Base-by-base conservation (phyloP, 2,888 invertebrate species). In the Drosophila antonietae region DNA sequence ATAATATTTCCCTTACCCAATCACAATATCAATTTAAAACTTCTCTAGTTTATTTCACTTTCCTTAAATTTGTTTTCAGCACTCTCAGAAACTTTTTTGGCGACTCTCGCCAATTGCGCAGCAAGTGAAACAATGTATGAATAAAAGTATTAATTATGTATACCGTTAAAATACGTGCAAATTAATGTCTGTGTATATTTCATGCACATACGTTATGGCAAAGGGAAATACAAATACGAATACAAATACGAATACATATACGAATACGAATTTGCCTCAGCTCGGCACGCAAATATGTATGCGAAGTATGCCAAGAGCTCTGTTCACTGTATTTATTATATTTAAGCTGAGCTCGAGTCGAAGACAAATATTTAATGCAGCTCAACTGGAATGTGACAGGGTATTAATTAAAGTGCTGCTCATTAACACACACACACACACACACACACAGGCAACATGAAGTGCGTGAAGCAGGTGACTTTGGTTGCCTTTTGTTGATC, bases 81-180 rank as follows among this genome's bases (percentile, higher is more conserved):
- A 12, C 23, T 35, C 10, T n/a, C 15, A 12, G 23, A 37, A n/a
- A 66, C 63, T 52, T 12, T 47, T 41, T 20, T 15, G 15, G 15
- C 60, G 1, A 31, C 73, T 15, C 78, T 68, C 64, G 73, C n/a
- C 14, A 14, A 6, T 10, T 33, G 53, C 23, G 12, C 14, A 12
- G 35, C 41, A 64, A 51, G 35, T 49, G 60, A 51, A 65, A 68
- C 67, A 78, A 73, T 81, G 73, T 73, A 81, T 87, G 75, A 75
- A 87, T 89, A 65, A 81, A 61, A 62, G 62, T 78, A 78, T 84
- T 89, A 87, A 83, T 75, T 66, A 87, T 84, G 81, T 68, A 75
- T 66, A 47, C 71, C 73, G 72, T 62, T 68, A 70, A 73, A 80
- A 76, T 68, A 66, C 63, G 65, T 56, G 69, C 44, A 81, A 74